Base-by-base conservation (phyloP, 37 sponge, comb jelly and placozoan species). In the Haliclona indistincta region DNA sequence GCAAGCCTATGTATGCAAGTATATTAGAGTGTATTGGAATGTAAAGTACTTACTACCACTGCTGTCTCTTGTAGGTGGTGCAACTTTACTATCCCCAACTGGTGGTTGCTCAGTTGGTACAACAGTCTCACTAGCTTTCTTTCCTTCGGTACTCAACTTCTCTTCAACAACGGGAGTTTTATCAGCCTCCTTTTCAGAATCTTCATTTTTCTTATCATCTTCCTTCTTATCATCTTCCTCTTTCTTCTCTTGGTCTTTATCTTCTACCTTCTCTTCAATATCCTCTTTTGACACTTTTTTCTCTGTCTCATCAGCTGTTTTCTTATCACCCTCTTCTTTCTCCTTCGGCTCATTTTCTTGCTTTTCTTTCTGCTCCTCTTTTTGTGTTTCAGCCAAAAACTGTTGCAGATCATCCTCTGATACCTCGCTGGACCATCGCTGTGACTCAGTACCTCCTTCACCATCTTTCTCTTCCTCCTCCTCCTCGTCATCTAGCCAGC, bases 321-420 rank as follows among this genome's bases (percentile, higher is more conserved):
- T 35, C 73, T 15, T 22, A 30, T 23, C 47, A 6, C 36, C 38
- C 67, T 40, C 62, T 51, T 80, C 79, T 38, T 4, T 68, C 43
- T 71, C 39, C 36, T 23, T 8, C 43, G 4, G 70, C 56, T 34
- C 68, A 26, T 15, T 54, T 43, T 29, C 11, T 17, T 66, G 28
- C 15, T 6, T 29, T 7, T 71, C 60, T 4, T 4, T 55, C 32
- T 70, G 58, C 30, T 70, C 71, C 58, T 71, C 43, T 54, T n/a
- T n/a, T n/a, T n/a, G n/a, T n/a, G n/a, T n/a, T n/a, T n/a, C n/a
- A n/a, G n/a, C n/a, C n/a, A n/a, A n/a, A n/a, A n/a, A n/a, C n/a
- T n/a, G n/a, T n/a, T n/a, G n/a, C n/a, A n/a, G n/a, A n/a, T n/a
- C n/a, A n/a, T n/a, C n/a, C n/a, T n/a, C n/a, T n/a, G n/a, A n/a